Evolutionary conservation across 2,888 invertebrate species (phyloP), one percentile per base, ranked within the genome.

Genomic region (Stomorhina lunata): DNA sequence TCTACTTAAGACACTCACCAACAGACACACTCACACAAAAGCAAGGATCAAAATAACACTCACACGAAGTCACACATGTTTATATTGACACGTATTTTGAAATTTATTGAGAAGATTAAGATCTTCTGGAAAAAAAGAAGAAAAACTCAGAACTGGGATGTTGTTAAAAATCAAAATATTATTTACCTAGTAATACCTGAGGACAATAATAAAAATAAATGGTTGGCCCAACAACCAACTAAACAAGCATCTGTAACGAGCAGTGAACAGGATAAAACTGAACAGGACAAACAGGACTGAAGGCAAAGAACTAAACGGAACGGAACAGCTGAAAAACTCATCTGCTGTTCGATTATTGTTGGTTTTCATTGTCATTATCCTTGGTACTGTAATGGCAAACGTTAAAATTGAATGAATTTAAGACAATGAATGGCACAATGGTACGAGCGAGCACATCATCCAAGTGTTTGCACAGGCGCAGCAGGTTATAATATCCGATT

Each of bases 401-500:
- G 81, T 55, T 55, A 68, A 66, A 29, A 22, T 59, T 78, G 53
- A 69, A 61, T 61, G 53, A 77, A 61, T 61, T 25, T 15, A n/a
- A n/a, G n/a, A 77, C 61, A 76, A 55, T 55, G 68, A 50, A 50
- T 61, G 40, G 43, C 48, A 50, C 75, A 66, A 55, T 80, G 29
- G 68, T 73, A 72, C 59, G 75, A 73, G 68, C 55, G 69, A 69
- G 55, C 66, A 68, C 66, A 69, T 50, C 69, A 63, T 69, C 82
- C 69, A 75, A 82, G 79, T 82, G 79, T 79, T 82, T 82, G 82
- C 71, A 71, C 82, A 82, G 59, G 37, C 82, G 65, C 82, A 82
- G 82, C 82, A 82, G 82, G 82, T 82, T 82, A 79, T 82, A 79
- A 79, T 79, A 75, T 82, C 75, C 75, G 75, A 79, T 82, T 82